phyloP scores from a whole-genome alignment of 2,888 invertebrate species.

The Schrankia costaestrigalis region DNA sequence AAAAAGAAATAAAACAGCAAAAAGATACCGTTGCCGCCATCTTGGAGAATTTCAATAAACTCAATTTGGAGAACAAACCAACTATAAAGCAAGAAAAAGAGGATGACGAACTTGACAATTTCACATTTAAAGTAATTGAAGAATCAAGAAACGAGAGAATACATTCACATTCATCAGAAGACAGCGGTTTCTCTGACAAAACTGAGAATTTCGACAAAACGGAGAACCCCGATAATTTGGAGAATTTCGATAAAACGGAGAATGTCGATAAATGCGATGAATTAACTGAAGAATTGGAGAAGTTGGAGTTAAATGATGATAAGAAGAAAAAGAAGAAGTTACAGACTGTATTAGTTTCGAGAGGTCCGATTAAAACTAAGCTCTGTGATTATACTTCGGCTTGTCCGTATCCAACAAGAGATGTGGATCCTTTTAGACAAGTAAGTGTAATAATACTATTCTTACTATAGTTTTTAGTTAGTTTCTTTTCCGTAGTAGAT shows the following conservation, averaged over 20 bases:
- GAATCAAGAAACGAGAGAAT: conserved; percentile 46
- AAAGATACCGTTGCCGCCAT: conserved; percentile 33
- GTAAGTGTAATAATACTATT: conserved; percentile 10
- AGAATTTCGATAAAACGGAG: conserved; percentile 5
- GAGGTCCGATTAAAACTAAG: conserved; percentile 35
- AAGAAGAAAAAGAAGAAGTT: conserved; percentile 37
- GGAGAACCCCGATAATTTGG: conserved; percentile 8
- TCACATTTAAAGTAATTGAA: conserved; percentile 47
- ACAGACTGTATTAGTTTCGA: conserved; percentile 35
- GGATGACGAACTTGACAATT: conserved; percentile 50
- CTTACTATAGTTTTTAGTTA: too few relatives aligned
- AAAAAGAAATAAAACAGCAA: conserved; percentile 11
- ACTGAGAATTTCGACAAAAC: conserved; percentile 10
- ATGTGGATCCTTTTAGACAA: conserved; percentile 23
- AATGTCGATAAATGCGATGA: conserved; percentile 4
- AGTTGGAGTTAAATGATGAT: conserved; percentile 29
- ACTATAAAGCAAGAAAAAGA: conserved; percentile 32
- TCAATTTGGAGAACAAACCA: conserved; percentile 10
- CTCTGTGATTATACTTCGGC: background rate
- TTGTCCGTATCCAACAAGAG: conserved; percentile 13
- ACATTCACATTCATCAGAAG: conserved; percentile 59
- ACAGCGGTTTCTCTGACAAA: conserved; percentile 61
- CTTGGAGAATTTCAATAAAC: conserved; percentile 42
- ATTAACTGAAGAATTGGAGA: conserved; percentile 11
- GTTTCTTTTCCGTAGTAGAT: too few relatives aligned